Base-by-base conservation (phyloP, 2,113 vertebrate genomes). In the Myxocyprinus asiaticus region DNA sequence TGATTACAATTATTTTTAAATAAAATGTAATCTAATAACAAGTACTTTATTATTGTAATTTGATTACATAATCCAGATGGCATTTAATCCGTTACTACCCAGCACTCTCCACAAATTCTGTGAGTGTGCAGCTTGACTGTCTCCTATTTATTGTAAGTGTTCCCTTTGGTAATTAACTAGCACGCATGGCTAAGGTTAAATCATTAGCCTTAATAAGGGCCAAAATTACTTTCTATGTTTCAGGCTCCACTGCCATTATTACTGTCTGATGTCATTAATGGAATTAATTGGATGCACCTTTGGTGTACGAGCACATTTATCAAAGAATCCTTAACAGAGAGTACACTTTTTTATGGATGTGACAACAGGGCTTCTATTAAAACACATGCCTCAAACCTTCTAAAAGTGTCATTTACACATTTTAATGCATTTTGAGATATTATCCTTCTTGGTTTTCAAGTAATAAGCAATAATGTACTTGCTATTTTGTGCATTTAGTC, bases 241-340 rank as follows among this genome's bases (percentile, higher is more conserved):
- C 43, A 22, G 76, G 22, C 67, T 81, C 63, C 67, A 56, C 76
- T 51, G 61, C 81, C 63, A 82, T 80, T 78, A 82, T 82, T 81
- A 78, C 78, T 83, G 82, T 83, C 84, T 77, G 84, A 81, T 86
- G 79, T 86, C 65, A 82, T 86, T 82, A 86, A 79, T 65, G 58
- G 76, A 86, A 83, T 80, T 86, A 86, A 82, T 82, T 83, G 77
- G 80, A 86, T 80, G 73, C 51, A 45, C 79, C 68, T 33, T 62
- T 63, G 44, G 79, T 83, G 64, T 86, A 86, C 82, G 79, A 71
- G 75, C 67, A 71, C 79, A 83, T 86, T 82, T 79, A 86, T 86
- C 82, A 80, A 78, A 79, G 67, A 58, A 73, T 82, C 68, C 73
- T 76, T 77, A 74, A 70, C 53, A 47, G 44, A 81, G 56, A 77